A percentile compares a stretch with the other conserved stretches of the same genome.
Conservation (phyloP, 1,140 invertebrate species). For the Phymastichus coffea region DNA sequence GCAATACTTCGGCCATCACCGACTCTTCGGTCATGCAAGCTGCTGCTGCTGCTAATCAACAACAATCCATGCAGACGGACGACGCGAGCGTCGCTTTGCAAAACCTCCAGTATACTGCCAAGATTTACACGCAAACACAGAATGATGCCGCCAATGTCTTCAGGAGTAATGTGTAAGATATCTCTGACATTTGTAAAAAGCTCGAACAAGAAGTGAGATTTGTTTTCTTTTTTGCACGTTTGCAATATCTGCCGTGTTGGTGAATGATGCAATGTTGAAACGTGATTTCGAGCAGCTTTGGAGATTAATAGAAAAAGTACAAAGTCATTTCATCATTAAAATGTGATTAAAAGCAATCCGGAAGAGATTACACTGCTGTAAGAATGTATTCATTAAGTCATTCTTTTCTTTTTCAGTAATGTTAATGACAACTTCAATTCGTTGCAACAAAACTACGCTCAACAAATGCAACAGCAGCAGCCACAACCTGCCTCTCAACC, state of each 20-base stretch:
- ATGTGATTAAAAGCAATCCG: no score
- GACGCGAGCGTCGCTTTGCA: conserved; percentile 37
- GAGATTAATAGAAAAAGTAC: no score
- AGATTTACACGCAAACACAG: conserved; percentile 48
- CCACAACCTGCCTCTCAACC: conserved; percentile 12
- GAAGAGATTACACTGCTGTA: no score
- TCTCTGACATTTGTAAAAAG: background rate
- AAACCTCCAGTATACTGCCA: conserved; percentile 52
- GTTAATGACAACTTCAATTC: conserved; percentile 38
- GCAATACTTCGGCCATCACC: conserved; percentile 17
- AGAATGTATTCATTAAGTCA: no score
- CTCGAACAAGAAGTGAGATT: background rate
- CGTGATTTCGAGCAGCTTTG: no score
- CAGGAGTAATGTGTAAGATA: conserved; percentile 44
- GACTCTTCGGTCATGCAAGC: background rate
- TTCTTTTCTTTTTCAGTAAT: conserved; percentile 38
- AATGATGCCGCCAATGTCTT: conserved; percentile 41
- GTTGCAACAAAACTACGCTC: conserved; percentile 39
- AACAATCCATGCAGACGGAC: conserved; percentile 33
- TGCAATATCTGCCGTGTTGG: no score
- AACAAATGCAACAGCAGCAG: conserved; percentile 20
- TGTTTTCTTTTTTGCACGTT: background rate
- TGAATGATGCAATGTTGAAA: no score
- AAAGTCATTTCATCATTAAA: no score
- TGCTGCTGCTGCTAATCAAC: background rate